Conservation (phyloP, 2,797 vertebrate species). For the Sebastes glaucus region DNA sequence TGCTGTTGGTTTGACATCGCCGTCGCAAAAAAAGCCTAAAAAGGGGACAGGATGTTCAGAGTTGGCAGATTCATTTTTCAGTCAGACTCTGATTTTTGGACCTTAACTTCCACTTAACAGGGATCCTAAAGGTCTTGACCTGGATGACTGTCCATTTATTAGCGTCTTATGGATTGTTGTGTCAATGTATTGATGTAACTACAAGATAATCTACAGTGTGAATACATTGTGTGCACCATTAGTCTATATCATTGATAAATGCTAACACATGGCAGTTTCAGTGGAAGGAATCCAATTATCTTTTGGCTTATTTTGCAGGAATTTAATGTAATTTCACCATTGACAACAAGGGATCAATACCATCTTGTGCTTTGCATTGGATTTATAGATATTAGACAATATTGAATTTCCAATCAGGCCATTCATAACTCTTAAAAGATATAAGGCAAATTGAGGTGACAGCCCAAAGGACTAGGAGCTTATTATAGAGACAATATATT, state of each 20-base stretch:
- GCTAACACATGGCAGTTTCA: not conserved
- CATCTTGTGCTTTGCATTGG: not conserved
- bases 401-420: not conserved
- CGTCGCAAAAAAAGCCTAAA: not conserved
- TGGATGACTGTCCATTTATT: conserved; percentile 6
- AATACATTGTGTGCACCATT: not conserved
- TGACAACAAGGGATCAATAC: not conserved
- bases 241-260: conserved; percentile 2
- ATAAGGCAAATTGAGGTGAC: not conserved
- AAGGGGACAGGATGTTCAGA: not conserved
- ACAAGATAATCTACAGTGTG: conserved; percentile 1
- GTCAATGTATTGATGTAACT: conserved; percentile 29
- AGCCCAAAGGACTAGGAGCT: not conserved
- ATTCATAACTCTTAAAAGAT: not conserved
- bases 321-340: not conserved
- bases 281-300: not conserved
- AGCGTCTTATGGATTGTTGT: not conserved
- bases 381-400: conserved; percentile 11
- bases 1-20: conserved; percentile 14
- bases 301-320: conserved; percentile 17
- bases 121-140: not conserved
- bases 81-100: not conserved
- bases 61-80: not conserved
- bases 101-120: not conserved
- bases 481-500: not conserved